Conservation (phyloP, 2,888 invertebrate species). For the Hypena proboscidalis region DNA sequence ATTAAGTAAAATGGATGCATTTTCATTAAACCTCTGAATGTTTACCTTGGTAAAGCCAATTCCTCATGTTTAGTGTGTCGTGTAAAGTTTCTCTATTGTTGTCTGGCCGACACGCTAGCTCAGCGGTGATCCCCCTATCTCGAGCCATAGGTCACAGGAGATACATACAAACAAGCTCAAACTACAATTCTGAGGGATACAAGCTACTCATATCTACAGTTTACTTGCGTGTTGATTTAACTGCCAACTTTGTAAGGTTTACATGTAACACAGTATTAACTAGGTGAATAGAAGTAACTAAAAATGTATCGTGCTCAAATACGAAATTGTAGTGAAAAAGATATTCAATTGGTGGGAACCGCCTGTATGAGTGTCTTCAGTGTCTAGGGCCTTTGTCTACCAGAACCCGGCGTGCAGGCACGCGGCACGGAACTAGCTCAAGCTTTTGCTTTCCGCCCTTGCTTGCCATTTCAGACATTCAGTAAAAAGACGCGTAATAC, state of each 20-base stretch:
- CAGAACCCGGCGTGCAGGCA: conserved; percentile 38
- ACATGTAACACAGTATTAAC: not conserved
- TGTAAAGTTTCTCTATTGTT: conserved; percentile 51
- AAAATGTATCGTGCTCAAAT: not conserved
- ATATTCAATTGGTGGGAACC: conserved; percentile 21
- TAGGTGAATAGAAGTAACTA: not conserved
- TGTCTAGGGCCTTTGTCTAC: conserved; percentile 51
- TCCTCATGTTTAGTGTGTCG: conserved; percentile 42
- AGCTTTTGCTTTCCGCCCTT: conserved; percentile 59
- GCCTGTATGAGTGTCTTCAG: conserved; percentile 38
- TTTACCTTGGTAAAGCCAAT: conserved; percentile 36
- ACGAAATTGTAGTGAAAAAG: conserved; percentile 17
- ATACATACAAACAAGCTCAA: conserved; percentile 34
- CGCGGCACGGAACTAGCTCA: conserved; percentile 55
- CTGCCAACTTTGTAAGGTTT: conserved; percentile 4
- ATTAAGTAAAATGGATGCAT: conserved; percentile 5
- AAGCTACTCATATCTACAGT: conserved; percentile 19
- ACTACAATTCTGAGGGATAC: conserved; percentile 29
- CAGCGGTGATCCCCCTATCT: conserved; percentile 45
- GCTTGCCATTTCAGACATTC: conserved; percentile 53
- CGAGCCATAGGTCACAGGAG: conserved; percentile 40
- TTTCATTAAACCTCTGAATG: conserved; percentile 23
- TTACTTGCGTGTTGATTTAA: no score
- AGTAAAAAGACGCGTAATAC: conserved; percentile 59
- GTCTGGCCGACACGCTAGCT: conserved; percentile 41